Conservation (phyloP, 2,888 invertebrate species). For the Ophraella communa region DNA sequence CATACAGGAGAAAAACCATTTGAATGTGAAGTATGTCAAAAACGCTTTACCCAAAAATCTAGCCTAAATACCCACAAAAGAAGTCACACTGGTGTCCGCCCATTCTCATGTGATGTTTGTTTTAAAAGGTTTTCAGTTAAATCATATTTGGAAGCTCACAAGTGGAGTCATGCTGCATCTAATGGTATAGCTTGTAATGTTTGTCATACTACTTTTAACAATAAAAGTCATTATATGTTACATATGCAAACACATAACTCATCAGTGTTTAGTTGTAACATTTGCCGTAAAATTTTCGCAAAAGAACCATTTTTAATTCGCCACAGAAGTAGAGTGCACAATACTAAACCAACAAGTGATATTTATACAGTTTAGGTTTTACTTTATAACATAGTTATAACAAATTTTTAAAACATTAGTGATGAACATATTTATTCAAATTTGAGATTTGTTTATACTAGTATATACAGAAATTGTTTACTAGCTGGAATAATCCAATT, state of each 20-base stretch:
- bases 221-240: constrained; percentile 76
- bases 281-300: constrained; percentile 77
- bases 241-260: constrained; percentile 78
- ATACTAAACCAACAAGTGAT: constrained; percentile 45
- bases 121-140: constrained; percentile 82
- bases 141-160: constrained; percentile 81
- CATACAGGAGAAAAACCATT: constrained; percentile 80
- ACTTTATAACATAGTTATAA: not conserved
- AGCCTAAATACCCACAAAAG: constrained; percentile 82
- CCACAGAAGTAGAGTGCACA: constrained; percentile 79
- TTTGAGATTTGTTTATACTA: not conserved
- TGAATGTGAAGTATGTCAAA: constrained; percentile 76
- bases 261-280: constrained; percentile 75
- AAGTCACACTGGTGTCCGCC: constrained; percentile 80
- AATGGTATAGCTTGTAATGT: constrained; percentile 72
- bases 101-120: constrained; percentile 81
- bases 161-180: constrained; percentile 80
- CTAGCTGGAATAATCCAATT: no score
- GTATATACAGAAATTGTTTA: no score
- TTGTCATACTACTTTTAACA: constrained; percentile 76
- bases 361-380: not conserved
- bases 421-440: not conserved
- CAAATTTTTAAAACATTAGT: no score
- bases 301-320: constrained; percentile 80
- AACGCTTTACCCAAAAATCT: constrained; percentile 82